phyloP scores from a whole-genome alignment of 2,113 vertebrate genomes.

The cattle (Bos taurus) region DNA sequence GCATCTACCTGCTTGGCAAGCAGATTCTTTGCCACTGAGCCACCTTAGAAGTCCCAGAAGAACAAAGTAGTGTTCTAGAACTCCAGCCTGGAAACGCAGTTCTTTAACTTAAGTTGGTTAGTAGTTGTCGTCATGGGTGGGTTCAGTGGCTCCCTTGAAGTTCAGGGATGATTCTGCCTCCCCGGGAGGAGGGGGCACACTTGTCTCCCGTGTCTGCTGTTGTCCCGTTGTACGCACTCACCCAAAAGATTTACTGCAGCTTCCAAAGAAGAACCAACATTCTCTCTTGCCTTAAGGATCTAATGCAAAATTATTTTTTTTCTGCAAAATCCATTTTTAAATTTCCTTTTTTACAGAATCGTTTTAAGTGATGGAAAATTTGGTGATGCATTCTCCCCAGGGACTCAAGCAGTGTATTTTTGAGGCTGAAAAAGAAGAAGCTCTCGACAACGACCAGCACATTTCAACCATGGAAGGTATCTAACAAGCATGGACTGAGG shows the following conservation, averaged over 20 bases:
- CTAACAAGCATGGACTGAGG: background rate
- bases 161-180: background rate
- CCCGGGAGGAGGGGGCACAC: background rate
- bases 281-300: background rate
- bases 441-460: background rate
- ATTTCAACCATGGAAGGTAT: background rate
- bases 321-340: background rate
- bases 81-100: background rate
- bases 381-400: background rate
- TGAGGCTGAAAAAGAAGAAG: background rate
- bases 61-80: background rate
- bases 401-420: background rate
- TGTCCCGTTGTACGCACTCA: fast-evolving
- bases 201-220: fast-evolving
- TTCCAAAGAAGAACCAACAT: background rate
- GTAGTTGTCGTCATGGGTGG: background rate
- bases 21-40: background rate
- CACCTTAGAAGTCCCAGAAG: background rate
- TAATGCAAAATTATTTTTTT: background rate
- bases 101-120: background rate
- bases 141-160: background rate
- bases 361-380: background rate
- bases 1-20: background rate
- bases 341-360: background rate
- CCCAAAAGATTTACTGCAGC: background rate